phyloP scores from a whole-genome alignment of 1,140 invertebrate genomes.

The Heliothis virescens region DNA sequence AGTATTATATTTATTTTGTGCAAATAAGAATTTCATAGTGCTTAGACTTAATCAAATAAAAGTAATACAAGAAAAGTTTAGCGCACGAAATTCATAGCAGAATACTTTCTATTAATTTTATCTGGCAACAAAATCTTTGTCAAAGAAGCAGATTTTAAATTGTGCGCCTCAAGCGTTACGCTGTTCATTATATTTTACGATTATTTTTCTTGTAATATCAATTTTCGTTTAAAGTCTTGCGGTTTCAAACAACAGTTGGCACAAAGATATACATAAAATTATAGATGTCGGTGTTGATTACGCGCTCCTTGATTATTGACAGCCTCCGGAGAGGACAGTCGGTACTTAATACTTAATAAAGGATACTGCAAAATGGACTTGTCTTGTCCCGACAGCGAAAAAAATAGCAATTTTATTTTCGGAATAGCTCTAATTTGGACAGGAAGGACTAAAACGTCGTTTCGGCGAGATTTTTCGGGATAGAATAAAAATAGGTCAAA shows the following conservation, averaged over 20 bases:
- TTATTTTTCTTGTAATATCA: background rate
- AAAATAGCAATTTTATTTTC: constrained; percentile 1
- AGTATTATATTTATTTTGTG: too few relatives aligned
- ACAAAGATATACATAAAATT: constrained; percentile 37
- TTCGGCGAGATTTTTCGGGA: too few relatives aligned
- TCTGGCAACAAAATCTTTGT: background rate
- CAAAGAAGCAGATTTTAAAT: too few relatives aligned
- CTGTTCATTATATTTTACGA: constrained; percentile 2
- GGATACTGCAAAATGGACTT: background rate
- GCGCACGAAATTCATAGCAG: background rate
- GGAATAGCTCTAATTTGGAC: too few relatives aligned
- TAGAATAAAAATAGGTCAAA: too few relatives aligned
- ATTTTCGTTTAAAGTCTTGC: background rate
- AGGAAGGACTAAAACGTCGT: too few relatives aligned
- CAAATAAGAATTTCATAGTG: too few relatives aligned
- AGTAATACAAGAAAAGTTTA: too few relatives aligned
- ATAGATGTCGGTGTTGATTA: constrained; percentile 50
- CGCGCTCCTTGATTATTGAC: constrained; percentile 51
- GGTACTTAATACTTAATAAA: background rate
- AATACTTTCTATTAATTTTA: background rate
- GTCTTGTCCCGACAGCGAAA: background rate
- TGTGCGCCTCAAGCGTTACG: background rate
- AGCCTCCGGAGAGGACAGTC: background rate
- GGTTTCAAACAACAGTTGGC: background rate
- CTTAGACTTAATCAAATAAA: too few relatives aligned